These are phyloP conservation scores for Antennarius striatus DNA, from an alignment of 2,113 vertebrate species.

Conservation along the genomic window DNA sequence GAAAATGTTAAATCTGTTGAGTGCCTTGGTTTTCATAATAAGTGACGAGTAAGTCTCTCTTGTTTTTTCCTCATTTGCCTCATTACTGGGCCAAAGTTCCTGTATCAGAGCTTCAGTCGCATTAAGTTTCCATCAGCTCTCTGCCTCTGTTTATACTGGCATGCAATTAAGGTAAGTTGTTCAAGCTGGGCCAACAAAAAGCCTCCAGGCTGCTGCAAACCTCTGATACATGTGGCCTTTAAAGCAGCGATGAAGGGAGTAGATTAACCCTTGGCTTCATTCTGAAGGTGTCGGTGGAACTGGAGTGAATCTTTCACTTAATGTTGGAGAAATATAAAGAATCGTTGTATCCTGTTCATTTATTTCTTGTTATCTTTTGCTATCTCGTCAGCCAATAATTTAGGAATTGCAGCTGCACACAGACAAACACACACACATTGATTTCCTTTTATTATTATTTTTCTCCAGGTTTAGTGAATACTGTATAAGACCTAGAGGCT, in stretches of 20 bases:
- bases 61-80: slow-evolving; percentile 28
- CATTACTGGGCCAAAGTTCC: slow-evolving; percentile 34
- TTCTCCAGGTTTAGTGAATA: slow-evolving; percentile 2
- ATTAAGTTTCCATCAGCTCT: slow-evolving; percentile 51
- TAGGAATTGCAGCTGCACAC: slow-evolving; percentile 10
- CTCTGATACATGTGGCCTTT: slow-evolving; percentile 41
- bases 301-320: slow-evolving; percentile 18
- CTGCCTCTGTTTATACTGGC: slow-evolving; percentile 61
- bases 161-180: slow-evolving; percentile 46
- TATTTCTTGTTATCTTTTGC: neutral
- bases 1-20: no score
- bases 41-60: neutral
- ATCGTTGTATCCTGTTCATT: neutral
- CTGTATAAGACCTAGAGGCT: neutral
- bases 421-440: neutral
- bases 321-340: slow-evolving; percentile 4
- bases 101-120: slow-evolving; percentile 32
- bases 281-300: slow-evolving; percentile 24
- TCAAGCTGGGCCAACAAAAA: slow-evolving; percentile 39
- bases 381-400: slow-evolving; percentile 1
- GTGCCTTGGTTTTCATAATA: neutral
- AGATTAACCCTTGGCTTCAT: slow-evolving; percentile 47
- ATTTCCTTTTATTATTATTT: neutral
- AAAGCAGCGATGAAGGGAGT: slow-evolving; percentile 47
- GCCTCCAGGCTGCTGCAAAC: slow-evolving; percentile 32